Evolutionary conservation across 2,888 invertebrate species (phyloP), one percentile per base, ranked within the genome.

Genomic region (Acleris laterana): DNA sequence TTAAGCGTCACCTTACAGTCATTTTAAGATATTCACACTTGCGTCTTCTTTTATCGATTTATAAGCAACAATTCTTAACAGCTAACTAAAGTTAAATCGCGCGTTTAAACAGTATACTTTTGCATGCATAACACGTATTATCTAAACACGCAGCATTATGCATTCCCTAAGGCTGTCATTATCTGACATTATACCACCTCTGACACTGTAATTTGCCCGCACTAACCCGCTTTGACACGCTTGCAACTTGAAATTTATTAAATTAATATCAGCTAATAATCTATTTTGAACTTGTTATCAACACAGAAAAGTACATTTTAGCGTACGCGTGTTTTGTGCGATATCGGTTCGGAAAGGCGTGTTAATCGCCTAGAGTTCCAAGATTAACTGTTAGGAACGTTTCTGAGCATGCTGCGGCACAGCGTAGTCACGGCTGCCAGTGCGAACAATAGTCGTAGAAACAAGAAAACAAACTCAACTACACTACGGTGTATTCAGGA

Each of bases 131-230:
- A 25, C 59, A 25, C 53, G 55, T 32, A 61, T 61, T 65, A 61
- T 65, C 55, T 61, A 7, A 46, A 42, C 56, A 38, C 51, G n/a
- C 25, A 48, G 42, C 38, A 56, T 56, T 60, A 65, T 56, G 17
- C 11, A 48, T 55, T 64, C 53, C 48, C 51, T 66, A 52, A 62
- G 57, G 62, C 48, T 66, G 51, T 46, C 57, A 66, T 66, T 66
- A 66, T 66, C 61, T 42, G 32, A 62, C 66, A 66, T 66, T 66
- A 66, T 57, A 62, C 51, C 66, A 66, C 61, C 66, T 66, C 66
- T 66, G 66, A 66, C 66, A 62, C 62, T 66, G 56, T 61, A 61
- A 66, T 66, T 66, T 66, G 66, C 65, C 53, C 63, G 59, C 60
- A 65, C 65, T 66, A 57, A 62, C 57, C 62, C 32, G 62, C 66